These are phyloP conservation scores for Zalophus californianus DNA, from an alignment of 2,797 vertebrate species.

Conservation along the genomic window DNA sequence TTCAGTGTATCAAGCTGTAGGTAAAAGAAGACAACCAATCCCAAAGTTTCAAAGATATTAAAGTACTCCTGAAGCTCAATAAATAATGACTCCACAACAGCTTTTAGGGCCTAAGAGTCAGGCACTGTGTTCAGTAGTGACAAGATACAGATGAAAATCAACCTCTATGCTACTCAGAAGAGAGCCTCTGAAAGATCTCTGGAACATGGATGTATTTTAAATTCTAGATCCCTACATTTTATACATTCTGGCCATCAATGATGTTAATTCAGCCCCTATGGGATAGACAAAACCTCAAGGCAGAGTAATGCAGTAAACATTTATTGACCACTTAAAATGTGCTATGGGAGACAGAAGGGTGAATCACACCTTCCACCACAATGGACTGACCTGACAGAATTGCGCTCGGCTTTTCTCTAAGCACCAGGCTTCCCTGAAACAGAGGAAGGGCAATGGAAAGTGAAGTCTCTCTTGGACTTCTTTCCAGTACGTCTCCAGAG, in stretches of 20 bases:
- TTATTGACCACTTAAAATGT: not conserved
- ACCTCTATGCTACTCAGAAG: not conserved
- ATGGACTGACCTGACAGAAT: not conserved
- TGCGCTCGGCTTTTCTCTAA: not conserved
- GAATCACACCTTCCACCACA: too few species aligned
- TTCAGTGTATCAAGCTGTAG: slow-evolving; percentile 33
- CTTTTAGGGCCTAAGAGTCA: not conserved
- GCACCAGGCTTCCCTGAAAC: not conserved
- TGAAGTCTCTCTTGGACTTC: not conserved
- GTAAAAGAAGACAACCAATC: slow-evolving; percentile 64
- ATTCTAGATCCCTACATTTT: not conserved
- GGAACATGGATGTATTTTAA: not conserved
- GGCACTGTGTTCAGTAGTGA: not conserved
- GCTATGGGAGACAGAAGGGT: not conserved
- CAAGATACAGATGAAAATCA: not conserved
- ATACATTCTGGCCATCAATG: not conserved
- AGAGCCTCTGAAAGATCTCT: not conserved
- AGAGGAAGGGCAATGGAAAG: not conserved
- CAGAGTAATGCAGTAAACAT: not conserved
- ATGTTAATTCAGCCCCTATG: not conserved
- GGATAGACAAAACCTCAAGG: not conserved
- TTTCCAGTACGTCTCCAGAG: not conserved
- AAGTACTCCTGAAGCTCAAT: slow-evolving; percentile 48
- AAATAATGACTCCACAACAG: slow-evolving; percentile 29
- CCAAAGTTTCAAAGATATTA: slow-evolving; percentile 56